Evolutionary conservation across 2,113 vertebrate species (phyloP), one percentile per base, ranked within the genome.

Genomic region (Brachypteracias leptosomus): DNA sequence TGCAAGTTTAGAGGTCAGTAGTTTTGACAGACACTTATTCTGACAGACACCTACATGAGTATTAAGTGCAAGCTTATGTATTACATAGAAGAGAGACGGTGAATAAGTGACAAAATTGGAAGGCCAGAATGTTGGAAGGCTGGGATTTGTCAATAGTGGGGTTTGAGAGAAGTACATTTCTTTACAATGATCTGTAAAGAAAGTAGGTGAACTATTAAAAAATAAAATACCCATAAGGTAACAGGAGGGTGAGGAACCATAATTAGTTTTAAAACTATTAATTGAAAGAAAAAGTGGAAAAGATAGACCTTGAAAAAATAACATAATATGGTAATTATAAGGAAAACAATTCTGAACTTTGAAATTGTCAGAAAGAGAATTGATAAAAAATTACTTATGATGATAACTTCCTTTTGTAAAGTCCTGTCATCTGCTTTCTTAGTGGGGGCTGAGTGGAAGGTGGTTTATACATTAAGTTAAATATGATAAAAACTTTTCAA

Each of bases 371-470:
- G 14, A 36, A 84, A 61, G 8, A 68, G 4, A 72, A 55, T 8
- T 26, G 8, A 11, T 51, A 65, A 61, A 91, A 28, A 4, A 11
- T 18, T 47, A 19, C 26, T 79, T 17, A 2, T 1, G 5, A 25
- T 26, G 8, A 1, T 75, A 75, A 44, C 20, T 75, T 61, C 3
- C 46, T 31, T 89, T 86, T 79, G 8, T 49, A 42, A 90, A 88
- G 12, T 33, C 5, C 4, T 65, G 6, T 62, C 36, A 62, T 33
- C 26, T 54, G 28, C 5, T 74, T 67, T 65, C 17, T n/a, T 25
- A 9, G 22, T 13, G 7, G 4, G 6, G 8, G 16, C 7, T 6
- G 5, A 8, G 36, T 1, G 14, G 5, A 36, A 18, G 3, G 29
- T 36, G 7, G 6, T 38, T 66, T 57, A 16, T 16, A 49, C 80